Conservation (phyloP, 2,113 vertebrate genomes). For the Urocolius indicus region DNA sequence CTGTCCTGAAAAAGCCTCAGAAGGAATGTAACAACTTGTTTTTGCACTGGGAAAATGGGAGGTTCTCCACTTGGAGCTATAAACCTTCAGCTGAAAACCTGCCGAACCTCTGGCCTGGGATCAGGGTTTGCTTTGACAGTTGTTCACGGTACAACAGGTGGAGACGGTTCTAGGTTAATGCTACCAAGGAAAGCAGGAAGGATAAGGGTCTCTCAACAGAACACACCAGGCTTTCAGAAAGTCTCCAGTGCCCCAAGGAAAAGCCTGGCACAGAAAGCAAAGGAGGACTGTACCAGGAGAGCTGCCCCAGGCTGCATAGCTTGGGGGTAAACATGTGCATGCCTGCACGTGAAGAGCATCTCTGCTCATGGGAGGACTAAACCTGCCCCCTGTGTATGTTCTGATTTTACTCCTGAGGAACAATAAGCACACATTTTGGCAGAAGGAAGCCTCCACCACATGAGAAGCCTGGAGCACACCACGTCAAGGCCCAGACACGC, state of each 20-base stretch:
- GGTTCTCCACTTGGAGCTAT: neutral
- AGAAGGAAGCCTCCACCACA: neutral
- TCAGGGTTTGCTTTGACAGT: neutral
- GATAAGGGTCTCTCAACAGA: neutral
- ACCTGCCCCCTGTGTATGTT: neutral
- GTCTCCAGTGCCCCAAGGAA: neutral
- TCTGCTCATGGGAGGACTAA: neutral
- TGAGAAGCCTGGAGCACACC: neutral
- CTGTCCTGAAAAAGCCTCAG: neutral
- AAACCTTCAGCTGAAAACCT: neutral
- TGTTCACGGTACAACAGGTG: accelerated
- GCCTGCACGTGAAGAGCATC: neutral
- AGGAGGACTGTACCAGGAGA: neutral
- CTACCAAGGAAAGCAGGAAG: neutral
- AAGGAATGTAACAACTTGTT: neutral
- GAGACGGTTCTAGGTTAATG: neutral
- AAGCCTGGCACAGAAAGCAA: neutral
- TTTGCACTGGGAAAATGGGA: neutral
- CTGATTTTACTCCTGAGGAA: neutral
- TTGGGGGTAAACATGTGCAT: accelerated
- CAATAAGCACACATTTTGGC: neutral
- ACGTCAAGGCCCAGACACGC: neutral
- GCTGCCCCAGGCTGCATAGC: neutral
- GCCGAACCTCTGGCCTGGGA: neutral
- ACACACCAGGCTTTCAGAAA: neutral